Percentiles rank a stretch among this genome's conserved stretches.
phyloP scores from a whole-genome alignment of 2,113 vertebrate genomes.

The Heterotilapia buettikoferi region DNA sequence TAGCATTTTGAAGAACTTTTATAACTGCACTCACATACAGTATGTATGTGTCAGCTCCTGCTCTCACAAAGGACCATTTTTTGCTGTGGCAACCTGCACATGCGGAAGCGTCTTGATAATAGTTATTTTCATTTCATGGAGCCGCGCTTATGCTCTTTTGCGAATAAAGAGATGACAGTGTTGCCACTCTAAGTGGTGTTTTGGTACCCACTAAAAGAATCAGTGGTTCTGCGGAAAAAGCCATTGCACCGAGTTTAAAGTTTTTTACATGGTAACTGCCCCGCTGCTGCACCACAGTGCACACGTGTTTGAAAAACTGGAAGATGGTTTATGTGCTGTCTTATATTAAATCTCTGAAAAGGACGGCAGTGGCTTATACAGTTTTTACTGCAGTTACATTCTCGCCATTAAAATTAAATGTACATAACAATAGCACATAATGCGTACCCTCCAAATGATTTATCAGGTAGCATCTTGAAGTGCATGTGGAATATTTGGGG shows the following conservation, averaged over 20 bases:
- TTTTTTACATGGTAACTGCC: background rate
- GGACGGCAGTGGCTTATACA: background rate
- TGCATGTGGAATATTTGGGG: background rate
- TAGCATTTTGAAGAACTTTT: conserved; percentile 47
- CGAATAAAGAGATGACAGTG: conserved; percentile 58
- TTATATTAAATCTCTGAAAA: background rate
- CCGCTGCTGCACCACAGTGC: background rate
- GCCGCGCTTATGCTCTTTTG: conserved; percentile 28
- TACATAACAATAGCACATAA: conserved; percentile 4
- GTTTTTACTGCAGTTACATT: background rate
- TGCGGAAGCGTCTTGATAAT: conserved; percentile 55
- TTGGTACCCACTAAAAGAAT: conserved; percentile 49
- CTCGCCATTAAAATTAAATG: conserved; percentile 23
- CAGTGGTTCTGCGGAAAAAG: conserved; percentile 26
- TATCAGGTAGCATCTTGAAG: background rate
- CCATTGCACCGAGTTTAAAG: background rate
- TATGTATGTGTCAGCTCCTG: conserved; percentile 40
- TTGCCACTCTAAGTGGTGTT: conserved; percentile 61
- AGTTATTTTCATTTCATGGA: conserved; percentile 64
- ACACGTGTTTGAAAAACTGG: background rate
- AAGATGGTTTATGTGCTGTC: background rate
- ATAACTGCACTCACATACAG: conserved; percentile 25
- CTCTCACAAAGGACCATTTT: conserved; percentile 35
- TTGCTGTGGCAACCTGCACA: conserved; percentile 42
- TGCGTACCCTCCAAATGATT: conserved; percentile 18